phyloP scores from a whole-genome alignment of 1,140 invertebrate species.

The Magallana angulata region DNA sequence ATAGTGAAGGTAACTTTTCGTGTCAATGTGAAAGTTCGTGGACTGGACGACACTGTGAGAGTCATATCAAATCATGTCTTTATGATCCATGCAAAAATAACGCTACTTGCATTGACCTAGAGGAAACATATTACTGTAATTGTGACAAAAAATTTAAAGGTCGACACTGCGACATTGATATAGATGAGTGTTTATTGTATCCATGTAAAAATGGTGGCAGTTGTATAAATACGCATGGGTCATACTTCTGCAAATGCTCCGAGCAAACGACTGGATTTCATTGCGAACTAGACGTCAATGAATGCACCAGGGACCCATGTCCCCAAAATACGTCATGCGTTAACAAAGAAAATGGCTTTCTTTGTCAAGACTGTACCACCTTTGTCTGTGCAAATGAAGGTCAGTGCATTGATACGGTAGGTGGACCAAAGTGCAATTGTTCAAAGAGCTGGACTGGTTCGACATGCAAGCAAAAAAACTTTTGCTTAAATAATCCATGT shows the following conservation, averaged over 20 bases:
- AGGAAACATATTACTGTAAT: constrained; percentile 11
- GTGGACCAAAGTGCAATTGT: neutral
- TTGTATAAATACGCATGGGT: constrained; percentile 40
- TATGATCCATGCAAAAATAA: constrained; percentile 19
- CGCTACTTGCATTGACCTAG: constrained; percentile 34
- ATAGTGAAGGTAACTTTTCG: neutral
- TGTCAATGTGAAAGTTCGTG: neutral
- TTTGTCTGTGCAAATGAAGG: neutral
- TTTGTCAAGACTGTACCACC: neutral
- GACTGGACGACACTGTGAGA: neutral
- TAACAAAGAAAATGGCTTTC: neutral
- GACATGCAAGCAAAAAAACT: constrained; percentile 7
- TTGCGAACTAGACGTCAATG: constrained; percentile 42
- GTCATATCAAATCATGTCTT: constrained; percentile 21
- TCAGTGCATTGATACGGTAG: constrained; percentile 11
- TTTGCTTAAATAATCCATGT: constrained; percentile 30
- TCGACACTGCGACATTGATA: neutral
- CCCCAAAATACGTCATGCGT: neutral
- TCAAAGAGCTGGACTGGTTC: constrained; percentile 3
- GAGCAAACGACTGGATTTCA: constrained; percentile 45
- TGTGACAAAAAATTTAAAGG: constrained; percentile 34
- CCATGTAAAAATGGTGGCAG: constrained; percentile 50
- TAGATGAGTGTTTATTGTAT: neutral
- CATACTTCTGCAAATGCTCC: constrained; percentile 45
- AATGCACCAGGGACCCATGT: constrained; percentile 7